Percentiles rank a stretch among this genome's conserved stretches.
phyloP scores from a whole-genome alignment of 2,797 vertebrate species.

The Alauda arvensis region DNA sequence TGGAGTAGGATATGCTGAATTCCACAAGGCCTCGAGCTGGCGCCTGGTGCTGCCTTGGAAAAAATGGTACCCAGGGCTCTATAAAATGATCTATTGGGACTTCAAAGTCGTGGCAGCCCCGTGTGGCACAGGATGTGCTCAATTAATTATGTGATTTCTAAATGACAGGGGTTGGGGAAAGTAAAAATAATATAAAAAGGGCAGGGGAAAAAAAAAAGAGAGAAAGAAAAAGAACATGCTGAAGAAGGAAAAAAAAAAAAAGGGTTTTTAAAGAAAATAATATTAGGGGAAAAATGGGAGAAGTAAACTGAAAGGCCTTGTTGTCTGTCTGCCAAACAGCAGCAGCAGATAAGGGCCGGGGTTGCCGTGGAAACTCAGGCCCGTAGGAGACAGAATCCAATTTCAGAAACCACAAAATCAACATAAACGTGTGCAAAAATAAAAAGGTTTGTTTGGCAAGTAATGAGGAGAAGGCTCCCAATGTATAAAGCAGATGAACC shows the following conservation, averaged over 20 bases:
- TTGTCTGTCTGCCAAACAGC: conserved; percentile 85
- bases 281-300: conserved; percentile 31
- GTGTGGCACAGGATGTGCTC: conserved; percentile 79
- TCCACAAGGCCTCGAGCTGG: conserved; percentile 64
- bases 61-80: conserved; percentile 70
- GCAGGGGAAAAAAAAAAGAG: not conserved
- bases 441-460: conserved; percentile 86
- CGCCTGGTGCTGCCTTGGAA: conserved; percentile 64
- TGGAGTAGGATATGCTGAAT: conserved; percentile 70
- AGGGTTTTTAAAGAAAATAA: conserved; percentile 57
- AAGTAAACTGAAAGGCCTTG: conserved; percentile 84
- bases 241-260: conserved; percentile 34
- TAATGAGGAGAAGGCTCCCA: conserved; percentile 84
- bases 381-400: conserved; percentile 90
- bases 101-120: conserved; percentile 76
- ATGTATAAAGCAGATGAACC: conserved; percentile 86
- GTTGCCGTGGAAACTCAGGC: conserved; percentile 88
- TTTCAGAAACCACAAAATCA: conserved; percentile 97
- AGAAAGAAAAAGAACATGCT: not conserved
- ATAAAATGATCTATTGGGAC: conserved; percentile 77
- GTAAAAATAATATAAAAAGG: conserved; percentile 60
- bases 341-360: conserved; percentile 89
- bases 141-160: conserved; percentile 82
- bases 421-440: conserved; percentile 89
- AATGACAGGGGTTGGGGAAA: conserved; percentile 78